Evolutionary conservation across 2,797 vertebrate genomes (phyloP).

Genomic region (Odontamblyopus rebecca): DNA sequence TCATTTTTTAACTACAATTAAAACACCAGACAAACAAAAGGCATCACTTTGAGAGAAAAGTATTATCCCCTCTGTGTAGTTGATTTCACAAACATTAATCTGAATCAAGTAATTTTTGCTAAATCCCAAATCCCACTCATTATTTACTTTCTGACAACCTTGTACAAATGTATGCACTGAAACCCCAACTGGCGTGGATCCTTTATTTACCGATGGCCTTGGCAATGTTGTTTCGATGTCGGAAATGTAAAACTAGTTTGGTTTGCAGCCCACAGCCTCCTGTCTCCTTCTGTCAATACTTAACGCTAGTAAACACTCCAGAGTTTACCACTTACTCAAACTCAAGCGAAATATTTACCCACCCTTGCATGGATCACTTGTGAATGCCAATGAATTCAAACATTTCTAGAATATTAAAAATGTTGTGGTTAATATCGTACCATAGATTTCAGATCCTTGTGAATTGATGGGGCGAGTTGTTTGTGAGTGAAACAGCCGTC

Average conservation of each 20-base stretch:
- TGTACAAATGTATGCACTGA: neutral
- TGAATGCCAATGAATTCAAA: neutral
- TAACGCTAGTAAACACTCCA: neutral
- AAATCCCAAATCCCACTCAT: neutral
- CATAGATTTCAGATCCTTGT: neutral
- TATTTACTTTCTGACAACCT: constrained; percentile 14
- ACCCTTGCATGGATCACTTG: neutral
- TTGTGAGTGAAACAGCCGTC: constrained; percentile 10
- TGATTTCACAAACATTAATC: neutral
- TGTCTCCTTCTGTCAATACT: neutral
- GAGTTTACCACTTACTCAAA: neutral
- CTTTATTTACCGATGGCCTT: neutral
- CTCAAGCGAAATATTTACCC: constrained; percentile 3
- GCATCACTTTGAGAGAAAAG: no score
- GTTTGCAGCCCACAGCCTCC: neutral
- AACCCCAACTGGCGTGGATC: neutral
- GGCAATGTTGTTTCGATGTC: neutral
- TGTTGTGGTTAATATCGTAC: neutral
- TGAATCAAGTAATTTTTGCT: neutral
- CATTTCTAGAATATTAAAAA: constrained; percentile 4
- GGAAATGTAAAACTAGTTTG: neutral
- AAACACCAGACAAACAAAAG: no score
- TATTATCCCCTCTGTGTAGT: neutral
- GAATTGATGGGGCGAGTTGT: constrained; percentile 2
- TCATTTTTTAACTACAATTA: no score